Evolutionary conservation across 2,888 invertebrate genomes (phyloP).

Genomic region (Galeruca laticollis): DNA sequence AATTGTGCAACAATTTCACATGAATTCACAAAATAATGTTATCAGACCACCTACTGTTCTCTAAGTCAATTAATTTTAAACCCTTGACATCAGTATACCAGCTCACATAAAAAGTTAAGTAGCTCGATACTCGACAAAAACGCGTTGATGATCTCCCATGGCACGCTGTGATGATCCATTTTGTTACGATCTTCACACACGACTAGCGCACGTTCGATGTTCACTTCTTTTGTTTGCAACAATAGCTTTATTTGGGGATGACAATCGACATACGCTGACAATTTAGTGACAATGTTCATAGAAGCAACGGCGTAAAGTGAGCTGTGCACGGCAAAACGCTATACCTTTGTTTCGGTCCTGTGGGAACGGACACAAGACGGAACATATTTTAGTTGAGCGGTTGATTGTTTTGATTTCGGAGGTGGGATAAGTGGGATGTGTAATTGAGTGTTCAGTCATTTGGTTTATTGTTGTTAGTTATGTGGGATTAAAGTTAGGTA

Average conservation of each 20-base stretch:
- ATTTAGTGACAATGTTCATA: constrained; percentile 59
- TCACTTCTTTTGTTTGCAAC: constrained; percentile 64
- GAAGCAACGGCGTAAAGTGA: constrained; percentile 55
- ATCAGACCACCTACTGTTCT: not conserved
- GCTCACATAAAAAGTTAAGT: constrained; percentile 49
- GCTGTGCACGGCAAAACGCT: constrained; percentile 40
- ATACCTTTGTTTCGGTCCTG: constrained; percentile 56
- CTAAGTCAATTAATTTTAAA: constrained; percentile 26
- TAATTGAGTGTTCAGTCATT: constrained; percentile 55
- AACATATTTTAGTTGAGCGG: constrained; percentile 44
- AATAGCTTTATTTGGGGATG: constrained; percentile 65
- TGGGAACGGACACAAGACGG: constrained; percentile 55
- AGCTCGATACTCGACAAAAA: constrained; percentile 48
- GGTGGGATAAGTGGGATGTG: constrained; percentile 55
- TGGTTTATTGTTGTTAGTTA: constrained; percentile 33
- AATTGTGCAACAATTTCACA: too few species aligned
- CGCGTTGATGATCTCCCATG: constrained; percentile 46
- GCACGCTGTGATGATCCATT: constrained; percentile 40
- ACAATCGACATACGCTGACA: constrained; percentile 66
- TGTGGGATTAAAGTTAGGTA: constrained; percentile 8
- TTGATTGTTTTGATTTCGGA: constrained; percentile 59
- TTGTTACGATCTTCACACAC: constrained; percentile 47
- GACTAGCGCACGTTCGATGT: constrained; percentile 61
- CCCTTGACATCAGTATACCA: constrained; percentile 23
- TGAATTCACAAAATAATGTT: not conserved